A percentile compares a stretch with the other conserved stretches of the same genome.
Evolutionary conservation across 1,140 invertebrate genomes (phyloP).

Genomic region (Drosophila serrata): DNA sequence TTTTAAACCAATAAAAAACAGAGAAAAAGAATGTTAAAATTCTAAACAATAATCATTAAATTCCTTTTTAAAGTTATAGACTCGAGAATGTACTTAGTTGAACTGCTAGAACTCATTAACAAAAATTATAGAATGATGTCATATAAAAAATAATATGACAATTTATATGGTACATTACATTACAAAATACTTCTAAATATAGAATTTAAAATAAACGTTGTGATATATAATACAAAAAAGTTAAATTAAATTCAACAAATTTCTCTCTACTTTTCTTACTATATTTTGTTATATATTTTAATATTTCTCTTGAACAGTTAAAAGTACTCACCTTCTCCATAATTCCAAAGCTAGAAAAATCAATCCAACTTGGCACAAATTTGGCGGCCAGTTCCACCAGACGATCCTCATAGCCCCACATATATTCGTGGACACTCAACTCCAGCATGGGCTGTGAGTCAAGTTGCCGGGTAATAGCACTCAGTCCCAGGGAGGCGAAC

Average conservation of each 20-base stretch:
- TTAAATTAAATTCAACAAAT: not conserved
- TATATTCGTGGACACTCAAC: constrained; percentile 90
- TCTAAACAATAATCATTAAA: not conserved
- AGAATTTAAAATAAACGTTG: not conserved
- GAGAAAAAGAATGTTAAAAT: not conserved
- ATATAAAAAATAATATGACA: not conserved
- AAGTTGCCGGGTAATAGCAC: constrained; percentile 87
- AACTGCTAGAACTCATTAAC: not conserved
- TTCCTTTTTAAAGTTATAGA: not conserved
- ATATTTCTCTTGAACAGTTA: not conserved
- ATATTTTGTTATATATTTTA: not conserved
- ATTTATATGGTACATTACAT: not conserved
- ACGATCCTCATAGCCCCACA: constrained; percentile 95
- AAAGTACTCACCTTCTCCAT: constrained; percentile 90
- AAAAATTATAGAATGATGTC: not conserved
- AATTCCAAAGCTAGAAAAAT: constrained; percentile 92
- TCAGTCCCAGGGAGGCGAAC: constrained; percentile 86
- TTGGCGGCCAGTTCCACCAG: constrained; percentile 89
- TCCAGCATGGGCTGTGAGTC: constrained; percentile 90
- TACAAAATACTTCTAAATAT: not conserved
- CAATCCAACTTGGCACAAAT: constrained; percentile 90
- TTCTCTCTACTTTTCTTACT: not conserved
- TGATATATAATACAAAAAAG: not conserved
- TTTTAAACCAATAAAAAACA: not conserved
- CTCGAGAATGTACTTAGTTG: not conserved